These are phyloP conservation scores for Nomada fucata DNA, from an alignment of 2,888 invertebrate species.

Conservation along the genomic window DNA sequence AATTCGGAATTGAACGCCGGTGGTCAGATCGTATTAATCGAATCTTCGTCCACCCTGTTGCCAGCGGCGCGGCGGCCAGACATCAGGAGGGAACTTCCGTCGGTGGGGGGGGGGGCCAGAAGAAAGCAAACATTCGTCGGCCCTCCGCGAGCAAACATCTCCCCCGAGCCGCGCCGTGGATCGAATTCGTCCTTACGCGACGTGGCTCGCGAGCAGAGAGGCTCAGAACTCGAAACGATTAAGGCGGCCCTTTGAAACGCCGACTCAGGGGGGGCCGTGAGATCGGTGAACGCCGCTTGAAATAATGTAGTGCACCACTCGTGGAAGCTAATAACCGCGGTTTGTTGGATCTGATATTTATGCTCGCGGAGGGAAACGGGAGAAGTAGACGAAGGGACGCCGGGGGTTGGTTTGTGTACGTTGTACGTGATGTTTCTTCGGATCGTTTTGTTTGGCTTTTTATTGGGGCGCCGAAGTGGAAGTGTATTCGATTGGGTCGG, in stretches of 20 bases:
- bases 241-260: constrained; percentile 65
- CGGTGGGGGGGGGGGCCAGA: constrained; percentile 51
- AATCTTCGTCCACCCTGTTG: constrained; percentile 71
- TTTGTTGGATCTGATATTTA: constrained; percentile 45
- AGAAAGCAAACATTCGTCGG: constrained; percentile 73
- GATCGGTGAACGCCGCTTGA: constrained; percentile 47
- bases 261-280: constrained; percentile 32
- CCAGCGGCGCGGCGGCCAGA: constrained; percentile 55
- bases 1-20: constrained; percentile 6
- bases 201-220: constrained; percentile 43
- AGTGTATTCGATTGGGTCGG: constrained; percentile 3
- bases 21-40: constrained; percentile 70
- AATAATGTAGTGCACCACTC: constrained; percentile 48
- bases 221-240: constrained; percentile 66
- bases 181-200: constrained; percentile 68
- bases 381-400: neutral
- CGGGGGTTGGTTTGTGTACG: constrained; percentile 6
- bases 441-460: neutral
- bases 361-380: constrained; percentile 15
- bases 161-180: constrained; percentile 32
- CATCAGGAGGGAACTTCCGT: constrained; percentile 55
- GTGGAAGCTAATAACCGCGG: constrained; percentile 59
- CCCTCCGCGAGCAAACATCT: constrained; percentile 66
- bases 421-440: too few species aligned
- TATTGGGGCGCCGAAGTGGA: constrained; percentile 11